phyloP scores from a whole-genome alignment of 2,888 invertebrate species.

The Hipparchia sbordonii region DNA sequence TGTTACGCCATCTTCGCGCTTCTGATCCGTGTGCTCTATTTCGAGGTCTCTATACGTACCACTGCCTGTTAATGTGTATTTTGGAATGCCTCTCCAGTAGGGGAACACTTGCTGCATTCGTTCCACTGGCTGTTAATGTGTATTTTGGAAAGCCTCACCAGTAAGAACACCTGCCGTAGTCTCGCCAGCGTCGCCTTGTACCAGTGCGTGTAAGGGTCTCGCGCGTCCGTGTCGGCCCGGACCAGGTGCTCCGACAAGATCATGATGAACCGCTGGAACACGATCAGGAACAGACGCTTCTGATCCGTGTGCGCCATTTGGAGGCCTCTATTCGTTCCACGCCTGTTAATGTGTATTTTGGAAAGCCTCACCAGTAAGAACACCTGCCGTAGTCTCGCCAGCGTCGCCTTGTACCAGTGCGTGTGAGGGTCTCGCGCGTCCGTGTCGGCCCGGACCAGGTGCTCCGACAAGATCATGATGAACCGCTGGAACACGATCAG shows the following conservation, averaged over 20 bases:
- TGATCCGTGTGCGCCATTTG: no score
- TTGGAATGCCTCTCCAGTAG: slow-evolving; percentile 86
- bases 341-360: no score
- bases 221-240: slow-evolving; percentile 95
- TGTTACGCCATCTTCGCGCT: not conserved
- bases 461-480: slow-evolving; percentile 98
- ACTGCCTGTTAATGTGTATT: no score
- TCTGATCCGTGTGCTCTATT: no score
- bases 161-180: slow-evolving; percentile 96
- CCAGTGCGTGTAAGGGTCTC: slow-evolving; percentile 97
- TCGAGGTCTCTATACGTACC: no score
- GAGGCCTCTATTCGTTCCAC: no score
- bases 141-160: slow-evolving; percentile 88
- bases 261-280: no score
- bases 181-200: slow-evolving; percentile 98
- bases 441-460: slow-evolving; percentile 95
- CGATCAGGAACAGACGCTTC: no score
- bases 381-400: slow-evolving; percentile 96
- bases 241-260: slow-evolving; percentile 98
- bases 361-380: slow-evolving; percentile 90
- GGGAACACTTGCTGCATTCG: slow-evolving; percentile 90
- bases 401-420: slow-evolving; percentile 97
- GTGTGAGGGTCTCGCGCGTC: slow-evolving; percentile 96
- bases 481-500: slow-evolving; percentile 99
- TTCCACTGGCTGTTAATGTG: no score